Base-by-base conservation (phyloP, 2,888 invertebrate species). In the Caenorhabditis sp. region DNA sequence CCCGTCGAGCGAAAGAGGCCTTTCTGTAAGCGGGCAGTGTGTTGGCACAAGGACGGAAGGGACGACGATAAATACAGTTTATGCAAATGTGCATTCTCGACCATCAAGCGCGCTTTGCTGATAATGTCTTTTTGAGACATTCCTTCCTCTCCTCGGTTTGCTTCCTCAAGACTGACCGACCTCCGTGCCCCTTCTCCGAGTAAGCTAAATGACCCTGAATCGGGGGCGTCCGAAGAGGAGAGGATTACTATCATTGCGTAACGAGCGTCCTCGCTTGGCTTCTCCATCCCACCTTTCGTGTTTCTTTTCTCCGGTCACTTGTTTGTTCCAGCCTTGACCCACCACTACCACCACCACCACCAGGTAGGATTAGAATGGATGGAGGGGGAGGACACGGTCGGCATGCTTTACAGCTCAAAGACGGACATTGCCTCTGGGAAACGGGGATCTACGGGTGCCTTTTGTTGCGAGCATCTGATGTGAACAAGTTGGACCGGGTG, bases 221-320 rank as follows among this genome's bases (percentile, higher is more conserved):
- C 45, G 65, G 58, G 35, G 37, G 39, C 9, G 41, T 8, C 20
- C 26, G 45, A 52, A 62, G 50, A 39, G 48, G 48, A 66, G 39
- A 56, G 70, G 71, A 71, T 71, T 71, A 61, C 55, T 62, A 71
- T 61, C 61, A 53, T 71, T 61, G 55, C 71, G 71, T 62, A 71
- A 71, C 59, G 45, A 65, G 24, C 20, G 17, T 59, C 35, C 53
- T 43, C 48, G 52, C n/a, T 37, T 46, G 68, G 68, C 68, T 70
- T 70, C 68, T 48, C n/a, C n/a, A n/a, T n/a, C n/a, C n/a, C 15
- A 39, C 22, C 9, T 41, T 56, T 27, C 13, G 22, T 20, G n/a
- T 8, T 1, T 24, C 27, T 24, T 26, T 24, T 27, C 13, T 4
- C 46, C 2, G 3, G 27, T 30, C 32, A 50, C n/a, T 30, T 13